A percentile compares a stretch with the other conserved stretches of the same genome.
Conservation (phyloP, 2,113 vertebrate genomes). For the Neopipo cinnamomea region DNA sequence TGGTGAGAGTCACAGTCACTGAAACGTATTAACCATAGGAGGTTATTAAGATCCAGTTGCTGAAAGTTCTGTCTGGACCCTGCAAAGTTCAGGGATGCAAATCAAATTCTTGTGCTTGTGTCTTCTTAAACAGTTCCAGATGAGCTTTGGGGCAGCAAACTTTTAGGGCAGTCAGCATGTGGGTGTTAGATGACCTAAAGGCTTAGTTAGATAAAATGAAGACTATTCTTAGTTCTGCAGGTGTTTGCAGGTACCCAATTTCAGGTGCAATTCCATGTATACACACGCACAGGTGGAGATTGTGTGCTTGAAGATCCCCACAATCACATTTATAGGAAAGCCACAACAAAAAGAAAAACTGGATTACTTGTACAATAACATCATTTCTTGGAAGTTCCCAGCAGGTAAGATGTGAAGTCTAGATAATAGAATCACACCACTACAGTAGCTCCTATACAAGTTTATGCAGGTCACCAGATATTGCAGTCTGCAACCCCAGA, state of each 20-base stretch:
- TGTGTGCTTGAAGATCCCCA: not conserved
- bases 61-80: not conserved
- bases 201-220: not conserved
- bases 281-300: not conserved
- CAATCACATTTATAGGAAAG: not conserved
- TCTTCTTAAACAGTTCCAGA: not conserved
- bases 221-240: not conserved
- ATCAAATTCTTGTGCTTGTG: not conserved
- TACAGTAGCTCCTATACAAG: conserved; percentile 9
- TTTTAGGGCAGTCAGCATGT: not conserved
- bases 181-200: not conserved
- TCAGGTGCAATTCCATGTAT: not conserved
- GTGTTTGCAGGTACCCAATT: not conserved
- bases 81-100: not conserved
- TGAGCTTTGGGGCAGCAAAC: not conserved
- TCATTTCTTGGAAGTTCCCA: conserved; percentile 36
- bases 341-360: not conserved
- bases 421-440: conserved; percentile 54
- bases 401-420: conserved; percentile 50
- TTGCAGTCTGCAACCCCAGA: not conserved
- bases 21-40: not conserved
- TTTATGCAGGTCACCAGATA: conserved; percentile 50
- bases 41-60: not conserved
- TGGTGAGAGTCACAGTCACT: not conserved
- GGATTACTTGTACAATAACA: not conserved